These are phyloP conservation scores for Hesperophylax magnus DNA, from an alignment of 1,140 invertebrate genomes.

Conservation along the genomic window DNA sequence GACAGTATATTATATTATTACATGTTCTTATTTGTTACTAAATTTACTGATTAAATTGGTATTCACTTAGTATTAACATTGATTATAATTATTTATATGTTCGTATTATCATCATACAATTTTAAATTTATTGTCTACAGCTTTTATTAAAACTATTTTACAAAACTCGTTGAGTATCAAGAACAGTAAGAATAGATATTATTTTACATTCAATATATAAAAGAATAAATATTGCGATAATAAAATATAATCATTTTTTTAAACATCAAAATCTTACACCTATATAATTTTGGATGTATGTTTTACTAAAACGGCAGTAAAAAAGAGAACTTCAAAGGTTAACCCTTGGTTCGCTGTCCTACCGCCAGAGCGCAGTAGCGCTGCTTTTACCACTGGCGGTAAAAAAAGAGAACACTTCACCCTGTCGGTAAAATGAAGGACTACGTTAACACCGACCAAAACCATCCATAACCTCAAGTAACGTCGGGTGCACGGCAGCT, in stretches of 20 bases:
- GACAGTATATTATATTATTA: no score
- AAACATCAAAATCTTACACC: not conserved
- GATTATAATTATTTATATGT: not conserved
- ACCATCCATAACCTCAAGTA: no score
- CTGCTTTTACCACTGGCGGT: no score
- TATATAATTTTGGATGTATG: not conserved
- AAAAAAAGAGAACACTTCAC: no score
- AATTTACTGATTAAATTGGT: not conserved
- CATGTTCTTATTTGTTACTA: not conserved
- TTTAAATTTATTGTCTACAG: slow-evolving; percentile 50
- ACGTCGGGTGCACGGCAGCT: no score
- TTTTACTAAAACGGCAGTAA: no score
- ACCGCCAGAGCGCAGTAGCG: no score
- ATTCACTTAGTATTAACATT: not conserved
- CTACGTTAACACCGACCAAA: no score
- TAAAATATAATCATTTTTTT: not conserved
- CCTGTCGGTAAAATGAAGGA: no score
- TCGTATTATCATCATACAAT: not conserved
- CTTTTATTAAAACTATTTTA: slow-evolving; percentile 1
- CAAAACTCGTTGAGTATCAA: no score
- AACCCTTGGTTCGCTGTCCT: no score
- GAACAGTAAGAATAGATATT: not conserved
- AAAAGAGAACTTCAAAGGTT: no score
- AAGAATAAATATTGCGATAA: not conserved
- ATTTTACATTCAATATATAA: not conserved